Conservation (phyloP, 1,140 invertebrate genomes). For the Zaprionus capensis region DNA sequence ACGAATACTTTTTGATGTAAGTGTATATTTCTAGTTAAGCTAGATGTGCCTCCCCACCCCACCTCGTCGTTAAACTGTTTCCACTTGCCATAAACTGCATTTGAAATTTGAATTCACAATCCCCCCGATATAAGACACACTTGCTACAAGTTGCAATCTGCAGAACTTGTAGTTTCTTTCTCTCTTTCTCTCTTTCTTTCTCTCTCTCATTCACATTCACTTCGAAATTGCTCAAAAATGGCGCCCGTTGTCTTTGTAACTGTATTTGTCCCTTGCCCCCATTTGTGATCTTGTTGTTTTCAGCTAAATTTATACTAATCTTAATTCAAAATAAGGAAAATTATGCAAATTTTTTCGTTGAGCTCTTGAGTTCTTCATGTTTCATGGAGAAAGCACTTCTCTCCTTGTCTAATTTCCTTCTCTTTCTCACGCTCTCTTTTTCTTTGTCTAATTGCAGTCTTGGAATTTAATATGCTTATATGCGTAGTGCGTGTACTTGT, state of each 20-base stretch:
- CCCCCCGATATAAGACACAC: background rate
- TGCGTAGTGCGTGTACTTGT: conserved; percentile 30
- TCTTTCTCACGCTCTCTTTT: conserved; percentile 28
- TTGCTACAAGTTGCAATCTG: background rate
- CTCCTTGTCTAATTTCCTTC: background rate
- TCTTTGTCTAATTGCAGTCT: conserved; percentile 74
- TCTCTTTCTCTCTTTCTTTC: background rate
- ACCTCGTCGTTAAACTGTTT: background rate
- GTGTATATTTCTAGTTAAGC: background rate
- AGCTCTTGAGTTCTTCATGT: background rate
- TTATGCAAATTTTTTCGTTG: background rate
- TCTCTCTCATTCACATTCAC: background rate
- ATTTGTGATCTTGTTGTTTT: background rate
- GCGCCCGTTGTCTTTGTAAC: background rate
- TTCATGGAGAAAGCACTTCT: background rate
- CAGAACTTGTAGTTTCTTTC: background rate
- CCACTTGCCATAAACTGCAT: background rate
- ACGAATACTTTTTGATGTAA: background rate
- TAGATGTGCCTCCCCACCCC: background rate
- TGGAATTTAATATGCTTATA: conserved; percentile 68
- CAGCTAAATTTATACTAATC: background rate
- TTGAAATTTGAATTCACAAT: background rate
- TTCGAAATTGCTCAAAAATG: background rate
- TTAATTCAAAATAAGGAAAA: background rate
- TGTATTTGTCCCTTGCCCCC: background rate